These are phyloP conservation scores for Actias luna DNA, from an alignment of 2,888 invertebrate genomes.

Conservation along the genomic window DNA sequence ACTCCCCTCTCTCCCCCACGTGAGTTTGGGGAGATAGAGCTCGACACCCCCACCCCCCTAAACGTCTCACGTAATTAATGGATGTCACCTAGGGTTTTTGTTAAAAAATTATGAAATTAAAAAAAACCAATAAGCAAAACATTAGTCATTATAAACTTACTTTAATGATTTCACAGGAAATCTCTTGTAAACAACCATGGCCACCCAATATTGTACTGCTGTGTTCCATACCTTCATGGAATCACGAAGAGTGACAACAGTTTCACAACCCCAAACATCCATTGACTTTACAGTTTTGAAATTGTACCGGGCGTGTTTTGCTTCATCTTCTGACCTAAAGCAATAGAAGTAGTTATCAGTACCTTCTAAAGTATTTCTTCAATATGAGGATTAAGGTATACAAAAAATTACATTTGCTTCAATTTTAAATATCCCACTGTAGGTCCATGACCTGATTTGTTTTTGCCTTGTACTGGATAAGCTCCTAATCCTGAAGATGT, in stretches of 20 bases:
- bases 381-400: not conserved
- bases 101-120: not conserved
- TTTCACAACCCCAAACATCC: constrained; percentile 91
- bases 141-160: constrained; percentile 46
- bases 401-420: constrained; percentile 76
- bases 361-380: not conserved
- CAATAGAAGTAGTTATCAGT: not conserved
- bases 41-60: too few relatives aligned
- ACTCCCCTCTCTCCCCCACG: too few relatives aligned
- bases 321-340: constrained; percentile 66
- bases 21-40: too few relatives aligned
- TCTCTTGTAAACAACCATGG: constrained; percentile 92
- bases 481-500: constrained; percentile 95
- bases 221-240: constrained; percentile 98
- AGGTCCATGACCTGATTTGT: constrained; percentile 93
- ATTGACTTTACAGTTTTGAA: constrained; percentile 93
- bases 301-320: constrained; percentile 81
- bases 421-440: constrained; percentile 85
- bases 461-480: constrained; percentile 88
- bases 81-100: too few relatives aligned
- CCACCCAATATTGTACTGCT: constrained; percentile 98
- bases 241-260: constrained; percentile 90
- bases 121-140: not conserved
- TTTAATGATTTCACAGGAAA: constrained; percentile 83
- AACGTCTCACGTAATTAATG: too few relatives aligned